A percentile compares a stretch with the other conserved stretches of the same genome.
phyloP scores from a whole-genome alignment of 1,140 invertebrate species.

The Pseudomyrmex concolor region DNA sequence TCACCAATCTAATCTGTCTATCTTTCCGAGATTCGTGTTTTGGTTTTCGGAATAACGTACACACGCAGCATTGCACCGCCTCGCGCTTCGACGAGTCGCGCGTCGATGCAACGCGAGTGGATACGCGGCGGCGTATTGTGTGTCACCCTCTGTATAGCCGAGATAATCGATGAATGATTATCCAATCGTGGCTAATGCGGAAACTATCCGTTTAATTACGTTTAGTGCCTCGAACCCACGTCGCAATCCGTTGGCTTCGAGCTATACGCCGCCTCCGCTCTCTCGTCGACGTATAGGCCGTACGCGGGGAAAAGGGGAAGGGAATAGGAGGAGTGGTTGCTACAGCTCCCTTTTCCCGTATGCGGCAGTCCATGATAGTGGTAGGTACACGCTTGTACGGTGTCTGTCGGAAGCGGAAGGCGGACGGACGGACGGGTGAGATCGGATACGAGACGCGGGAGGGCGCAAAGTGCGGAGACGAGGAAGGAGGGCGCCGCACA shows the following conservation, averaged over 20 bases:
- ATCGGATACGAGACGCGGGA: neutral
- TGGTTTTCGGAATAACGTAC: slow-evolving; percentile 11
- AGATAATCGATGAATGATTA: slow-evolving; percentile 84
- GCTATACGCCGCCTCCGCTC: slow-evolving; percentile 66
- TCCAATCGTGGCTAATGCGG: slow-evolving; percentile 84
- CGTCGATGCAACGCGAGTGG: slow-evolving; percentile 17
- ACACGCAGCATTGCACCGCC: neutral
- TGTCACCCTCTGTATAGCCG: slow-evolving; percentile 66
- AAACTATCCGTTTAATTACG: slow-evolving; percentile 85
- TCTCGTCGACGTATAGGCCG: slow-evolving; percentile 59
- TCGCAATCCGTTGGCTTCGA: slow-evolving; percentile 76
- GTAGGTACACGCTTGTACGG: slow-evolving; percentile 57
- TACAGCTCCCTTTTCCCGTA: slow-evolving; percentile 47
- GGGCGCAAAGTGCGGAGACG: slow-evolving; percentile 21
- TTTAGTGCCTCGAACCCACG: slow-evolving; percentile 80
- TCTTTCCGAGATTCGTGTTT: slow-evolving; percentile 42
- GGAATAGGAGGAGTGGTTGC: neutral
- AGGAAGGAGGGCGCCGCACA: slow-evolving; percentile 34
- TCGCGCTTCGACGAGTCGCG: slow-evolving; percentile 5
- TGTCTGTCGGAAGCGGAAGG: slow-evolving; percentile 56
- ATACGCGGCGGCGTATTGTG: slow-evolving; percentile 59
- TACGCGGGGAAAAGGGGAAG: neutral
- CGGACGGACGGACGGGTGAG: slow-evolving; percentile 8
- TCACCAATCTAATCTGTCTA: slow-evolving; percentile 43
- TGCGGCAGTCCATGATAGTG: slow-evolving; percentile 50